Conservation (phyloP, 2,797 vertebrate genomes). For the Scarus forsteni region DNA sequence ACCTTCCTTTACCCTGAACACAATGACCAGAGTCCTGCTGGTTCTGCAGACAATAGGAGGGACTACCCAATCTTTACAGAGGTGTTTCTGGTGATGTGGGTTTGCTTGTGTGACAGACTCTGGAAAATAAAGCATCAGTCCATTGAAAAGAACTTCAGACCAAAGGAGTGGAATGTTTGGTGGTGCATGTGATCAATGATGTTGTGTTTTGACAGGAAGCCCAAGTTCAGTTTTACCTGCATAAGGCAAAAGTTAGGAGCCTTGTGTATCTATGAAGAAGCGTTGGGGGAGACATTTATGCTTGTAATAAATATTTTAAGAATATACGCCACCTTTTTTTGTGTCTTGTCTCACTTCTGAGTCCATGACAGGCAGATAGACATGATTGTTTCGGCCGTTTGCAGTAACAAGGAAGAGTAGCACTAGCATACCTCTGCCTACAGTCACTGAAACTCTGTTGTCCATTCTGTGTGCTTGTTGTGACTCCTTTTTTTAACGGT, state of each 20-base stretch:
- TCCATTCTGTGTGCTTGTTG: too few relatives aligned
- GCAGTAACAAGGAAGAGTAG: too few relatives aligned
- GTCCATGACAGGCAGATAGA: too few relatives aligned
- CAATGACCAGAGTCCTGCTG: conserved; percentile 68
- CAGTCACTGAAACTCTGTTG: too few relatives aligned
- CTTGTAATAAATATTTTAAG: too few relatives aligned
- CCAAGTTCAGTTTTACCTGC: not conserved
- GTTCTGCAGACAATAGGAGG: conserved; percentile 61
- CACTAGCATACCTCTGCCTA: too few relatives aligned
- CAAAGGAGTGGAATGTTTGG: not conserved
- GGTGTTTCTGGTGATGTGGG: conserved; percentile 12
- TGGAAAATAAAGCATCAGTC: conserved; percentile 22
- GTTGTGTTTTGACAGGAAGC: not conserved
- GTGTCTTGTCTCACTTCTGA: too few relatives aligned
- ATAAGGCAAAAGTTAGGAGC: not conserved
- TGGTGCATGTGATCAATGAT: not conserved
- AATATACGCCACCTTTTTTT: too few relatives aligned
- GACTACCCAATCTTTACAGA: conserved; percentile 41
- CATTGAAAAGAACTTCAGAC: not conserved
- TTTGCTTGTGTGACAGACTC: not conserved
- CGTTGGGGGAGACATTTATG: too few relatives aligned
- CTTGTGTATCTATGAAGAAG: too few relatives aligned
- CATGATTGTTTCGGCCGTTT: too few relatives aligned
- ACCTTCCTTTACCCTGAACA: conserved; percentile 37
- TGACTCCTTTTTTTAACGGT: too few relatives aligned